Conservation (phyloP, 2,888 invertebrate species). For the Leptogaster cylindrica region DNA sequence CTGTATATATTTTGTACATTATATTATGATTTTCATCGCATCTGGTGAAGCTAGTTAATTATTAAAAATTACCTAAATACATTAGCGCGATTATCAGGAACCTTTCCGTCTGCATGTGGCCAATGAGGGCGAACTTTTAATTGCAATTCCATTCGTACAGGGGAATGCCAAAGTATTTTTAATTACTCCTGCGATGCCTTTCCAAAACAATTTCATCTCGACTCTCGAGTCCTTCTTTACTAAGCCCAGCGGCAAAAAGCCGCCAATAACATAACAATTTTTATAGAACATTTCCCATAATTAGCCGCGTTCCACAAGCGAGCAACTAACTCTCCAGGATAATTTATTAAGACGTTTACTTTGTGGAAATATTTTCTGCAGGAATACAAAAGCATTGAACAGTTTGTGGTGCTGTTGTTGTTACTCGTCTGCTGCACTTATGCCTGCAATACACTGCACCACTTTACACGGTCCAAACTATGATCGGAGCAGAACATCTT, state of each 20-base stretch:
- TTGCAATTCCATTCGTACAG: background rate
- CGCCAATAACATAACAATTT: background rate
- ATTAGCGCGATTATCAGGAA: too few species aligned
- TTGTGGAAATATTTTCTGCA: background rate
- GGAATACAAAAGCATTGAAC: background rate
- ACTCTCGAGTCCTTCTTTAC: background rate
- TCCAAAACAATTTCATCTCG: background rate
- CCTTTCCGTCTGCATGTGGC: too few species aligned
- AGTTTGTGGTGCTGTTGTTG: background rate
- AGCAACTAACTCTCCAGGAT: background rate
- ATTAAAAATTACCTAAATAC: too few species aligned
- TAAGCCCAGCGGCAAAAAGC: background rate
- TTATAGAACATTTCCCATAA: background rate
- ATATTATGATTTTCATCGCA: too few species aligned
- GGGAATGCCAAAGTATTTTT: background rate
- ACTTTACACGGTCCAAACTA: background rate
- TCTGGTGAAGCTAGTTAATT: too few species aligned
- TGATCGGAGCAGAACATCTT: background rate
- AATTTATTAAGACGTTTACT: slow-evolving; percentile 2
- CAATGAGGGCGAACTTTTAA: background rate
- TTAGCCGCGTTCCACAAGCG: background rate
- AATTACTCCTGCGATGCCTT: background rate
- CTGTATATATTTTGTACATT: too few species aligned
- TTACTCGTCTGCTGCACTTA: background rate
- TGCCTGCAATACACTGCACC: background rate